Base-by-base conservation (phyloP, 2,888 invertebrate genomes). In the Zygogramma bicolorata region DNA sequence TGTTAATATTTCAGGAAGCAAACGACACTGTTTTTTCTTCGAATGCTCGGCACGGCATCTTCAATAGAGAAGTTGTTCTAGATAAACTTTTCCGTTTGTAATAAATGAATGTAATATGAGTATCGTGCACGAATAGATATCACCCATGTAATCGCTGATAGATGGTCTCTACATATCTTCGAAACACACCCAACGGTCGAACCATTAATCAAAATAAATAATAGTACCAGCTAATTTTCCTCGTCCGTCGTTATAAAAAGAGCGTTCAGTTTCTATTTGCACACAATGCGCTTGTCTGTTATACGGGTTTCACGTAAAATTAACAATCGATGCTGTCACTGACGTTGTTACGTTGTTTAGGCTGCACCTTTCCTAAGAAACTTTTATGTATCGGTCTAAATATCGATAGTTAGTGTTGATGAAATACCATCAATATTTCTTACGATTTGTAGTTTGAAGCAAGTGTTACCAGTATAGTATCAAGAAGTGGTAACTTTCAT, bases 251-350 rank as follows among this genome's bases (percentile, higher is more conserved):
- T n/a, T 46, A 27, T 25, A 67, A n/a, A n/a, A n/a, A n/a, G n/a
- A n/a, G 34, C 34, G 20, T 34, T 67, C 42, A 46, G 34, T 27
- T 59, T 8, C 25, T 49, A 68, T 68, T 68, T 49, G 38, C 62
- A 68, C 68, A 68, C 68, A 68, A 68, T 68, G 68, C 57, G 38
- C 46, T 27, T 61, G 62, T 61, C 27, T 27, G 62, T 57, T 63
- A 38, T 49, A 53, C 18, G 31, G 29, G 61, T 62, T 68, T 68
- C 68, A 59, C 62, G 34, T 22, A 34, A 68, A 68, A 68, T 68
- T 61, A 68, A 61, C 61, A 68, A 61, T 61, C 60, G 20, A 60
- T 49, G 27, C 58, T 15, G 40, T 53, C 53, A 68, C 62, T 61
- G 34, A 68, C 49, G 38, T 53, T 53, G 27, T 62, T 62, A 27